These are phyloP conservation scores for Caenorhabditis zanzibari DNA, from an alignment of 2,888 invertebrate genomes.

Conservation along the genomic window DNA sequence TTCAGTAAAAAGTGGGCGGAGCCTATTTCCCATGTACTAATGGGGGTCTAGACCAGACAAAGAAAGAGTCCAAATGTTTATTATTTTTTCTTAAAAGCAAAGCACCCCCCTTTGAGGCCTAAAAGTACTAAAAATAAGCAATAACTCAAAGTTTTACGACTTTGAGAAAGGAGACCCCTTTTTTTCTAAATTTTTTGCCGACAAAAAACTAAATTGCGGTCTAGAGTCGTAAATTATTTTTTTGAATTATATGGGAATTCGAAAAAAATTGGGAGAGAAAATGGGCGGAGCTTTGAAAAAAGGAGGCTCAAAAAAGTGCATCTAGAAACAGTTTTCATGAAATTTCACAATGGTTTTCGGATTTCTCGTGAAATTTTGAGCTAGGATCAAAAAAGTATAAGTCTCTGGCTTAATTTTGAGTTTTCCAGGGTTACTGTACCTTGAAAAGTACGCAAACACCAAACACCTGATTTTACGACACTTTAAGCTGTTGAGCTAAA, in stretches of 20 bases:
- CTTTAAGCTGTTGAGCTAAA: background rate
- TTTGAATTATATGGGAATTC: background rate
- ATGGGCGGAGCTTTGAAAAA: background rate
- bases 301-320: background rate
- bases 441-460: constrained; percentile 1
- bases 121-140: constrained; percentile 10
- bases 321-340: background rate
- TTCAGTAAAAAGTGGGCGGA: too few species aligned
- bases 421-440: background rate
- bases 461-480: background rate
- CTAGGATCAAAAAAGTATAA: background rate
- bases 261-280: too few species aligned
- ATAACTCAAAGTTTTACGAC: constrained; percentile 16
- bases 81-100: background rate
- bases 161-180: background rate
- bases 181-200: background rate
- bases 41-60: too few species aligned
- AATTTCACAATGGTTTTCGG: too few species aligned
- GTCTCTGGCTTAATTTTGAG: background rate
- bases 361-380: background rate
- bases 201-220: background rate
- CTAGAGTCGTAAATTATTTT: background rate
- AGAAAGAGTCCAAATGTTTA: background rate
- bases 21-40: too few species aligned
- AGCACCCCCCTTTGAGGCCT: background rate